Base-by-base conservation (phyloP, 2,797 vertebrate species). In the Molossus molossus region DNA sequence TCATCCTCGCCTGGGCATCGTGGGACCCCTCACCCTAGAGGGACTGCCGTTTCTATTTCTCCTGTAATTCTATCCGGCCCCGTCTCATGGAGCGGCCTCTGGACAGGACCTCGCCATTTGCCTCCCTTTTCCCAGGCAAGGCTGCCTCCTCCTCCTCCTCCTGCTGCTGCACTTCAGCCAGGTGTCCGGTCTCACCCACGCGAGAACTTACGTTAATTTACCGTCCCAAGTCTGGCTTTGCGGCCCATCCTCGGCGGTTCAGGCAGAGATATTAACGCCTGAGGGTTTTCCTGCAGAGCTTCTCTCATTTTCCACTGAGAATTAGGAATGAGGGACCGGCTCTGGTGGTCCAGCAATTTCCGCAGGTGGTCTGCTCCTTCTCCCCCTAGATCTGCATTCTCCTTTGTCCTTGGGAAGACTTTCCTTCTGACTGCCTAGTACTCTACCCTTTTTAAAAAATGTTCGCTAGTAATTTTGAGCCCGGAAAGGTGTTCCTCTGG, bases 301-400 rank as follows among this genome's bases (percentile, higher is more conserved):
- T 84, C 75, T 86, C 50, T 86, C n/a, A 27, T 21, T 94, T 95
- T 94, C 60, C 86, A 4, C 58, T 23, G 72, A 91, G 80, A 87
- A 57, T 60, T 80, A 23, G 23, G 27, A 17, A 7, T 29, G 37
- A 73, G 50, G 50, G 57, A n/a, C 40, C 25, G 11, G 8, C 29
- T 40, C 15, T 3, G 2, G 17, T 9, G 15, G 40, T 6, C 64
- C 77, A 79, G 17, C 1, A 2, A 17, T 73, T 88, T 72, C 86
- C 58, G 60, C 25, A 60, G 87, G 1, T 45, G 5, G 27, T 40
- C 50, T 29, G 33, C 1, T 40, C 65, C 27, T 45, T 45, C n/a
- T 64, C 25, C n/a, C 1, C 3, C 64, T 72, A 60, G 50, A 65
- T 6, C 64, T 21, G 18, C 29, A 9, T 29, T 50, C 25, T 87